These are phyloP conservation scores for Forbesichthys agassizii DNA, from an alignment of 2,113 vertebrate genomes.

Conservation along the genomic window DNA sequence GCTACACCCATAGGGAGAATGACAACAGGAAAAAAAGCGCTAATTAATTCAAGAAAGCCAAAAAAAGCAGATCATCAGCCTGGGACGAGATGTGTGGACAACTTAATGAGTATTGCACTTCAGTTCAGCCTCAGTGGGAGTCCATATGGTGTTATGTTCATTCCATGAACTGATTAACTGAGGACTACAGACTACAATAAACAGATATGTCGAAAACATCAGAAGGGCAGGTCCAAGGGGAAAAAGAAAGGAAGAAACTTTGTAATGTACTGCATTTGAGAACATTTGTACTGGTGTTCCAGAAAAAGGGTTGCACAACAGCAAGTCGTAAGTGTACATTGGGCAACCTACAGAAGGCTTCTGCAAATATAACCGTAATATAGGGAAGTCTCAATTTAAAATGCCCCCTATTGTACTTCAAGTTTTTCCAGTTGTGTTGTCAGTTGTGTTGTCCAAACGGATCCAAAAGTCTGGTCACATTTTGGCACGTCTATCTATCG, in stretches of 20 bases:
- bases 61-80: slow-evolving; percentile 3
- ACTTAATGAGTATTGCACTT: slow-evolving; percentile 25
- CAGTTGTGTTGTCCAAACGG: too few species aligned
- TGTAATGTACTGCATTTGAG: slow-evolving; percentile 44
- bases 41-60: neutral
- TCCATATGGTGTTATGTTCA: neutral
- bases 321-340: neutral
- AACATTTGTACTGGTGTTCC: slow-evolving; percentile 17
- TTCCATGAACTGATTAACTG: neutral
- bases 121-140: neutral
- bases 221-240: neutral
- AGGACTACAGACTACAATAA: neutral
- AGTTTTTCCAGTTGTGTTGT: too few species aligned
- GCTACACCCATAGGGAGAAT: slow-evolving; percentile 9
- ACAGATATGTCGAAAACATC: neutral
- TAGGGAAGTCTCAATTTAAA: too few species aligned
- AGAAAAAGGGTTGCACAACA: too few species aligned
- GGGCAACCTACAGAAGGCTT: too few species aligned
- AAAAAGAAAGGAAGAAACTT: neutral
- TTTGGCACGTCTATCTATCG: too few species aligned
- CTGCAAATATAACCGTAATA: too few species aligned
- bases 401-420: too few species aligned
- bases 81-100: neutral
- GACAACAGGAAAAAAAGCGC: neutral
- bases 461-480: too few species aligned